Percentiles rank a stretch among this genome's conserved stretches.
These are phyloP conservation scores for Theodoxus fluviatilis DNA, from an alignment of 2,888 invertebrate genomes.

Conservation along the genomic window DNA sequence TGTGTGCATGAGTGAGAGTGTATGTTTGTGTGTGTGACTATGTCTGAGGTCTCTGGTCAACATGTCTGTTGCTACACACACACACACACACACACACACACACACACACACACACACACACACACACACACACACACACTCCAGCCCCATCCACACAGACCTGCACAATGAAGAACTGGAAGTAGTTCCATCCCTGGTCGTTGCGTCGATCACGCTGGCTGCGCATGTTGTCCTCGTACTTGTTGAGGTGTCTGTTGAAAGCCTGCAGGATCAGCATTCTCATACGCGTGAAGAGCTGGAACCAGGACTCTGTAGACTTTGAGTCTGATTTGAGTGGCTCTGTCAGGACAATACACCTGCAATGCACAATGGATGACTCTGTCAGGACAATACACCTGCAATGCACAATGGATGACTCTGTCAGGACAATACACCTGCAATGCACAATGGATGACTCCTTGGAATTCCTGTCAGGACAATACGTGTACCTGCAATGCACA, in stretches of 20 bases:
- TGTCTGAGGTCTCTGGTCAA: no score
- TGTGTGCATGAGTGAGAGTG: no score
- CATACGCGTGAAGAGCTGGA: constrained; percentile 82
- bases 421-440: no score
- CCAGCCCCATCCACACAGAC: constrained; percentile 67
- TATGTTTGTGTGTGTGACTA: no score
- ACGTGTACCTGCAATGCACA: no score
- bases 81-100: no score
- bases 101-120: no score
- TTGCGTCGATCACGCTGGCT: constrained; percentile 88
- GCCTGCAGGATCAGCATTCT: constrained; percentile 84
- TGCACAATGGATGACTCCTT: no score
- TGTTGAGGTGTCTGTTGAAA: constrained; percentile 82
- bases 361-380: background rate
- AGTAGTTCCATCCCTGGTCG: constrained; percentile 91
- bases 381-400: background rate
- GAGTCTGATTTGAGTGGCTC: constrained; percentile 90
- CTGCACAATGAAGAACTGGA: constrained; percentile 90
- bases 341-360: constrained; percentile 84
- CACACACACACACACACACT: no score
- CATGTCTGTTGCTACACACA: no score
- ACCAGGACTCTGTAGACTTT: constrained; percentile 83
- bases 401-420: no score
- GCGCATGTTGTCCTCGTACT: constrained; percentile 87
- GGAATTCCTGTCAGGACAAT: no score